These are phyloP conservation scores for Mormyrops attenuatus DNA, from an alignment of 2,797 vertebrate species.

Conservation along the genomic window DNA sequence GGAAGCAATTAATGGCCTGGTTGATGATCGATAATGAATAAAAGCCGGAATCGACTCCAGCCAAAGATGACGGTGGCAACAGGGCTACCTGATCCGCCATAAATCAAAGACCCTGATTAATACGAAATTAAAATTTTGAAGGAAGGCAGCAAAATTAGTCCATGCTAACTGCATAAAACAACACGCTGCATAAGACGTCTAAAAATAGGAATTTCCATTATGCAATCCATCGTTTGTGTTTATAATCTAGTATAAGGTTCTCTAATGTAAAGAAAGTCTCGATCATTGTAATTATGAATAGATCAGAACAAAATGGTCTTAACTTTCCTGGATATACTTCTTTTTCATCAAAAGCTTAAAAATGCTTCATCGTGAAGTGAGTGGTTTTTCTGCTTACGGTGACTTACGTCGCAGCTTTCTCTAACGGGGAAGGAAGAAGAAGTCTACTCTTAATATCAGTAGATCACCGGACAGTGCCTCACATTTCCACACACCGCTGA, in stretches of 20 bases:
- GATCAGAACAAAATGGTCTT: neutral
- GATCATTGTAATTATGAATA: neutral
- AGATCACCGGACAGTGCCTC: neutral
- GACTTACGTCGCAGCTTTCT: neutral
- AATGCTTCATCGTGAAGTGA: neutral
- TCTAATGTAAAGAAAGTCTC: neutral
- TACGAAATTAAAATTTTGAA: neutral
- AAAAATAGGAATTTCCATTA: neutral
- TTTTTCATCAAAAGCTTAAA: neutral
- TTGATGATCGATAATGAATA: slow-evolving; percentile 67
- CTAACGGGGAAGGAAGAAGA: neutral
- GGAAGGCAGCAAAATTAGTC: neutral
- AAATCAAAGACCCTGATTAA: neutral
- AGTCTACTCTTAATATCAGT: neutral
- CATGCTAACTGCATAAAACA: neutral
- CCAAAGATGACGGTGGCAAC: slow-evolving; percentile 44
- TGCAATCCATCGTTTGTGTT: neutral
- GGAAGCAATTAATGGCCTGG: neutral
- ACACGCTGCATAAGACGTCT: neutral
- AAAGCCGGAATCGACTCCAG: slow-evolving; percentile 49
- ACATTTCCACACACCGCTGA: neutral
- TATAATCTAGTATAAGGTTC: neutral
- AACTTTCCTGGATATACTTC: neutral
- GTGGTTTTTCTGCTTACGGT: neutral
- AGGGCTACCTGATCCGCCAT: neutral